phyloP scores from a whole-genome alignment of 2,797 vertebrate species.

The Sylvilagus floridanus region DNA sequence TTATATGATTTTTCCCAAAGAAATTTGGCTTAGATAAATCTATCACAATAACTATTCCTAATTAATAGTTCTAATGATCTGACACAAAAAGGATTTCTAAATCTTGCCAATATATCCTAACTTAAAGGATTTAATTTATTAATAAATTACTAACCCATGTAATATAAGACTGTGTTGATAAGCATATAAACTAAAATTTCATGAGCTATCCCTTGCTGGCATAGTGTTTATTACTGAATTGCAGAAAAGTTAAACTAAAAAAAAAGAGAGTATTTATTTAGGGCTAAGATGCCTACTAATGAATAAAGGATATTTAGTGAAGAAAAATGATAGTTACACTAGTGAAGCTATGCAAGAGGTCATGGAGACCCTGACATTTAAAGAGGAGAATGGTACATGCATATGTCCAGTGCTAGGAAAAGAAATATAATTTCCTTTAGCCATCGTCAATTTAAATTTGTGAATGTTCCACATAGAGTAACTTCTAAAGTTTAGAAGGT shows the following conservation, averaged over 20 bases:
- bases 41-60: constrained; percentile 1
- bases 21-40: constrained; percentile 25
- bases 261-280: constrained; percentile 24
- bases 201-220: neutral
- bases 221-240: neutral
- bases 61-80: neutral
- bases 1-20: neutral
- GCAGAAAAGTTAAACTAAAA: constrained; percentile 1
- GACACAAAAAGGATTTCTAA: constrained; percentile 26
- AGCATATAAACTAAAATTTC: neutral
- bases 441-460: constrained; percentile 48
- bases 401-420: neutral
- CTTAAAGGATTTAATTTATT: neutral
- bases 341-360: constrained; percentile 10
- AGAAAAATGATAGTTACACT: neutral
- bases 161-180: neutral
- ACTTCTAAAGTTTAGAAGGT: constrained; percentile 33
- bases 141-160: neutral
- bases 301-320: neutral
- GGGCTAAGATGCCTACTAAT: neutral
- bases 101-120: constrained; percentile 10
- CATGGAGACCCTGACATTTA: constrained; percentile 36
- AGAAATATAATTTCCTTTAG: constrained; percentile 25
- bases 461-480: constrained; percentile 1
- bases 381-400: neutral